Base-by-base conservation (phyloP, 92 coral and sea anemone genomes). In the Plumapathes pennacea region DNA sequence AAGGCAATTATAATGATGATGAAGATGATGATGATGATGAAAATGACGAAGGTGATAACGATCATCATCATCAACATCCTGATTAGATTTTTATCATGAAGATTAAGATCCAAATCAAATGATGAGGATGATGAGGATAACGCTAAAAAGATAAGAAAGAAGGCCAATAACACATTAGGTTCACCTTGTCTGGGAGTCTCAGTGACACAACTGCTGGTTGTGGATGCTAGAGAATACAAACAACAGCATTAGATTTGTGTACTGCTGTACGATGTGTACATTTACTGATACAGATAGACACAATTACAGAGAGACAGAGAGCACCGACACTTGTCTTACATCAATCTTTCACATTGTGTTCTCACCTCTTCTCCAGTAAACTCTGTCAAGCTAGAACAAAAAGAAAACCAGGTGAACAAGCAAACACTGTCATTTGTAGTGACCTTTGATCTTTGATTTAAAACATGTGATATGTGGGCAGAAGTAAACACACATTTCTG, bases 101-200 rank as follows among this genome's bases (percentile, higher is more conserved):
- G n/a, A n/a, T n/a, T n/a, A 36, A n/a, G 10, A 48, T 11, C 26
- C 21, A 21, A 14, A 21, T 10, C 32, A 5, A 22, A n/a, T n/a
- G 41, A 11, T 29, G 37, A 51, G 13, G 18, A 12, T 51, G 4
- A 22, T 3, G 13, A 17, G 4, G 9, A n/a, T n/a, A 5, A 38
- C 14, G 17, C 49, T 36, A 9, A 15, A 40, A 41, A 36, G 41
- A 38, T 1, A 7, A 13, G 13, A 13, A 27, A 38, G n/a, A 20
- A 23, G 28, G 32, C 17, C 46, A 46, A 21, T 4, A 4, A 10
- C 21, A 18, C 4, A 8, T 60, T 26, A 29, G 8, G 4, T 30
- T 24, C 80, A 92, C 98, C 98, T 92, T 88, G 63, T 92, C 89
- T 27, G 98, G 98, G 14, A 92, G 82, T 69, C 98, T 74, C 34